phyloP scores from a whole-genome alignment of 2,797 vertebrate species.

The Parauchenoglanis ngamensis region DNA sequence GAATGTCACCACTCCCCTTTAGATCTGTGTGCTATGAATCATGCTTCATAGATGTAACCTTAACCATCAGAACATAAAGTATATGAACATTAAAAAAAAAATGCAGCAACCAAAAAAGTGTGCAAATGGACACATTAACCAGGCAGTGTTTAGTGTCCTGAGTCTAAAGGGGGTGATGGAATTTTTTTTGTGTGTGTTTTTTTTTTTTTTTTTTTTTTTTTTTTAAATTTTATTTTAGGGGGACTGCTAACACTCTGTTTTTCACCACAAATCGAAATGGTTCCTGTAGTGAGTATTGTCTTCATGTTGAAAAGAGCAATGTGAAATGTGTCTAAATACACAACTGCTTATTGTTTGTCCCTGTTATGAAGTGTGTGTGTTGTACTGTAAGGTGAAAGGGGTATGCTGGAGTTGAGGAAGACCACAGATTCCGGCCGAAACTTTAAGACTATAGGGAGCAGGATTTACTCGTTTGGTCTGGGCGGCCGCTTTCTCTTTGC shows the following conservation, averaged over 20 bases:
- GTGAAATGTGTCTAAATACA: not conserved
- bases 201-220: not conserved
- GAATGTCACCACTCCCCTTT: no score
- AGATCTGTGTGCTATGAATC: no score
- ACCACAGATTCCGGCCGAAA: conserved; percentile 83
- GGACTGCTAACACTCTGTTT: conserved; percentile 79
- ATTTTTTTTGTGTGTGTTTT: conserved; percentile 6
- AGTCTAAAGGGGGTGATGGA: not conserved
- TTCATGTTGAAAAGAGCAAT: not conserved
- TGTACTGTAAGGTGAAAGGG: conserved; percentile 76
- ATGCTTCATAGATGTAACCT: no score
- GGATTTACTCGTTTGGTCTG: conserved; percentile 90
- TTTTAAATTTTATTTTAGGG: conserved; percentile 78
- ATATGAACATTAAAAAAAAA: not conserved
- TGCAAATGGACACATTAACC: not conserved
- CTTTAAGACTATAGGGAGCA: conserved; percentile 82
- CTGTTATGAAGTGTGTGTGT: not conserved
- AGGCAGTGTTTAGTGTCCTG: not conserved
- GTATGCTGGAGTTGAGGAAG: conserved; percentile 83
- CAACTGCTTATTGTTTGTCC: not conserved
- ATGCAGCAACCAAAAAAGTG: not conserved
- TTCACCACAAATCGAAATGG: conserved; percentile 84
- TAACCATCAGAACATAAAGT: no score
- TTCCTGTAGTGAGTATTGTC: conserved; percentile 88
- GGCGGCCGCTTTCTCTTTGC: conserved; percentile 91